Evolutionary conservation across 2,888 invertebrate genomes (phyloP).

Genomic region (Nomada flava): DNA sequence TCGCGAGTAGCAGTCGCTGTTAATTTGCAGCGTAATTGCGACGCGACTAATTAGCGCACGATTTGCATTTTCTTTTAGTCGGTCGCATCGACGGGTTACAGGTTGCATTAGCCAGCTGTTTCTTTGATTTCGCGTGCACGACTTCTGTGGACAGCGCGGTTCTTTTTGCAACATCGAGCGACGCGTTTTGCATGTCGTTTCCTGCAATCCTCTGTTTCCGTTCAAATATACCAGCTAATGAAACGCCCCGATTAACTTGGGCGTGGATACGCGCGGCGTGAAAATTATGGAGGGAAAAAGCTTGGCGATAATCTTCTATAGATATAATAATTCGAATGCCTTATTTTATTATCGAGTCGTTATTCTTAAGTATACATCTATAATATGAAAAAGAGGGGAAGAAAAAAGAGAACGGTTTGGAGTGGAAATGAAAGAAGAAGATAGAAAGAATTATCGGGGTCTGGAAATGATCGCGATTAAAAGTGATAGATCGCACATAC

Average conservation of each 20-base stretch:
- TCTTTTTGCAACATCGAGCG: not conserved
- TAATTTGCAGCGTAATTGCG: constrained; percentile 62
- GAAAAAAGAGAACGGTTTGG: not conserved
- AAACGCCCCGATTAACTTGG: constrained; percentile 6
- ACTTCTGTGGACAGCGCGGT: not conserved
- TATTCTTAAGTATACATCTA: too few species aligned
- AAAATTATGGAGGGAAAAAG: too few species aligned
- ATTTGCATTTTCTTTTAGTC: constrained; percentile 54
- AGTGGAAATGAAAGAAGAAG: too few species aligned
- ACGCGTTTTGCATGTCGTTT: not conserved
- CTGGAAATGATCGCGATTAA: constrained; percentile 17
- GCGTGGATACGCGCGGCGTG: not conserved
- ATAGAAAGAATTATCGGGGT: constrained; percentile 22
- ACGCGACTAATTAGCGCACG: constrained; percentile 63
- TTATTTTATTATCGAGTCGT: too few species aligned
- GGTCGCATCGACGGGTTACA: not conserved
- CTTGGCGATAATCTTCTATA: too few species aligned
- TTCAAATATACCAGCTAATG: constrained; percentile 10
- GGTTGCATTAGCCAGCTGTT: not conserved
- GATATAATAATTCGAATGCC: too few species aligned
- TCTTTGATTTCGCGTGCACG: not conserved
- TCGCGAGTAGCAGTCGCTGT: constrained; percentile 43
- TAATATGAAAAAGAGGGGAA: not conserved
- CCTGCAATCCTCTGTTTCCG: not conserved
- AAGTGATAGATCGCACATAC: constrained; percentile 34